Evolutionary conservation across 2,888 invertebrate genomes (phyloP).

Genomic region (Epinotia bilunana): DNA sequence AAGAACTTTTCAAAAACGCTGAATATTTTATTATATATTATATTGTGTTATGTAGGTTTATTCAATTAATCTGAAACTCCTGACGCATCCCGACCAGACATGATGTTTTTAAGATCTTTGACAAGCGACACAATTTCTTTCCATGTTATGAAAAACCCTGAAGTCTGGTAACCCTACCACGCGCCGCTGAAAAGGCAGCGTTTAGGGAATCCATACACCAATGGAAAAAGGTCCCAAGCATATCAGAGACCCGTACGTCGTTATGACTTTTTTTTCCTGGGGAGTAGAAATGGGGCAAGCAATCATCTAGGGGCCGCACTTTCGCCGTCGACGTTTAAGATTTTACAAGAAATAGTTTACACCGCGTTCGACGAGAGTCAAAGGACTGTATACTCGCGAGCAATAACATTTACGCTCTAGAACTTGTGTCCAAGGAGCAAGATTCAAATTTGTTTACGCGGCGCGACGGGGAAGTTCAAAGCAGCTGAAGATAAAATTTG

Average conservation of each 20-base stretch:
- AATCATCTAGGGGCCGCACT: conserved; percentile 43
- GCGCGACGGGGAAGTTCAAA: neutral
- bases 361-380: conserved; percentile 29
- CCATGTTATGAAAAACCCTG: neutral
- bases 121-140: neutral
- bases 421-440: conserved; percentile 4
- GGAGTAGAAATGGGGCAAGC: conserved; percentile 36
- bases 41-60: neutral
- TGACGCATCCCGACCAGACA: neutral
- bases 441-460: conserved; percentile 11
- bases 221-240: neutral
- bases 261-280: conserved; percentile 15
- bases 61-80: neutral
- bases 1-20: too few species aligned
- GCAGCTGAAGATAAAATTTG: conserved; percentile 25
- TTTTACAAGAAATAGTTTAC: conserved; percentile 39
- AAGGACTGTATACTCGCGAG: conserved; percentile 16
- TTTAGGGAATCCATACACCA: conserved; percentile 16
- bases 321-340: conserved; percentile 37
- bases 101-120: too few species aligned
- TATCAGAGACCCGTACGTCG: neutral
- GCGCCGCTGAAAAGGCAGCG: conserved; percentile 33
- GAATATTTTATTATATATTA: too few species aligned
- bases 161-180: neutral
- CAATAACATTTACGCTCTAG: conserved; percentile 12